A percentile compares a stretch with the other conserved stretches of the same genome.
Evolutionary conservation across 2,888 invertebrate species (phyloP).

Genomic region (Nematopogon swammerdamellus): DNA sequence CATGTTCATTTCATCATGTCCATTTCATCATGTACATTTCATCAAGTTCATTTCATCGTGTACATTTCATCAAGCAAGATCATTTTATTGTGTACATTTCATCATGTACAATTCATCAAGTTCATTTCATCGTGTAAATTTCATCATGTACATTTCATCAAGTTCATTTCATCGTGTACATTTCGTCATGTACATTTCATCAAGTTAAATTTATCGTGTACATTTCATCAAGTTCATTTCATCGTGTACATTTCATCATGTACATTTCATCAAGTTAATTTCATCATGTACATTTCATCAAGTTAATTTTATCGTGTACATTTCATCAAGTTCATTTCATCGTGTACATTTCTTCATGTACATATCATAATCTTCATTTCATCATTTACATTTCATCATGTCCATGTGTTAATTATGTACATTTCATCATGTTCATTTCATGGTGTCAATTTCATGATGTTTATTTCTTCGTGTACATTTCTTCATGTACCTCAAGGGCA

Average conservation of each 20-base stretch:
- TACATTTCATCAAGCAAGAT: background rate
- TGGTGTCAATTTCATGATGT: background rate
- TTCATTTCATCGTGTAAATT: too few species aligned
- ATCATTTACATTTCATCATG: too few species aligned
- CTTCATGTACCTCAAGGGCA: too few species aligned
- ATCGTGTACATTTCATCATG: too few species aligned
- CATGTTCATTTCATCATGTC: background rate
- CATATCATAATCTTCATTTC: background rate
- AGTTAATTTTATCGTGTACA: background rate
- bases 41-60: background rate
- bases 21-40: background rate
- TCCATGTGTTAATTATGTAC: background rate
- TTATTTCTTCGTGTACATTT: background rate
- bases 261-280: too few species aligned
- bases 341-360: background rate
- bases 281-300: too few species aligned
- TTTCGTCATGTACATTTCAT: too few species aligned
- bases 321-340: background rate
- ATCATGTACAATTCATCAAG: too few species aligned
- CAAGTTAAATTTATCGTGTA: too few species aligned
- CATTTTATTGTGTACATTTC: too few species aligned
- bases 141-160: background rate
- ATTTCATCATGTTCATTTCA: background rate
- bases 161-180: too few species aligned
- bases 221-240: too few species aligned